Conservation (phyloP, 2,888 invertebrate species). For the Torymus auratus region DNA sequence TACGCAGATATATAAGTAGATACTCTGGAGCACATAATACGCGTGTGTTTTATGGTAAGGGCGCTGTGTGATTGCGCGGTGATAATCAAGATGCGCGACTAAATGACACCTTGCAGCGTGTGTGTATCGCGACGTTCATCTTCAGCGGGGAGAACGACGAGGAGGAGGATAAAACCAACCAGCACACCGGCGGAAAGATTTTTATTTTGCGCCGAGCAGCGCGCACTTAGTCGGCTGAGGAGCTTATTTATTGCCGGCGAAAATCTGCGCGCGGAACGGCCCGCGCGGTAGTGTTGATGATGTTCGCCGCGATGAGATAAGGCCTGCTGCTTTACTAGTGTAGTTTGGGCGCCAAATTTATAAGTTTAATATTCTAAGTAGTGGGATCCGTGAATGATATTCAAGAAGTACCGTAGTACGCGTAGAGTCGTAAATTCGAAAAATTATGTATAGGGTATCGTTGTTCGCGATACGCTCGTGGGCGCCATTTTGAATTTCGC, state of each 20-base stretch:
- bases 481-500: too few relatives aligned
- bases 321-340: too few relatives aligned
- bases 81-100: conserved; percentile 52
- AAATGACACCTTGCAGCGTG: conserved; percentile 48
- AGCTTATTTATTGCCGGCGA: conserved; percentile 29
- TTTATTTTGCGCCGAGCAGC: conserved; percentile 4
- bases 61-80: not conserved
- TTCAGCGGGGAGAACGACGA: not conserved
- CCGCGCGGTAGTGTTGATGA: too few relatives aligned
- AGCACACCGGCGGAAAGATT: conserved; percentile 42
- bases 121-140: conserved; percentile 27
- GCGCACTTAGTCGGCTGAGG: conserved; percentile 3
- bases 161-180: not conserved
- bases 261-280: conserved; percentile 17
- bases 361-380: not conserved
- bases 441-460: too few relatives aligned
- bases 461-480: too few relatives aligned
- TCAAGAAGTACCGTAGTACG: too few relatives aligned
- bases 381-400: too few relatives aligned
- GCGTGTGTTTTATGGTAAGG: conserved; percentile 20
- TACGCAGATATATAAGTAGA: too few relatives aligned
- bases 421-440: too few relatives aligned
- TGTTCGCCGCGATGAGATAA: too few relatives aligned
- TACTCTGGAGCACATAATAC: too few relatives aligned
- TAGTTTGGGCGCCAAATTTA: too few relatives aligned